Percentiles rank a stretch among this genome's conserved stretches.
Conservation (phyloP, 2,888 invertebrate species). For the Ormyrus rosae region DNA sequence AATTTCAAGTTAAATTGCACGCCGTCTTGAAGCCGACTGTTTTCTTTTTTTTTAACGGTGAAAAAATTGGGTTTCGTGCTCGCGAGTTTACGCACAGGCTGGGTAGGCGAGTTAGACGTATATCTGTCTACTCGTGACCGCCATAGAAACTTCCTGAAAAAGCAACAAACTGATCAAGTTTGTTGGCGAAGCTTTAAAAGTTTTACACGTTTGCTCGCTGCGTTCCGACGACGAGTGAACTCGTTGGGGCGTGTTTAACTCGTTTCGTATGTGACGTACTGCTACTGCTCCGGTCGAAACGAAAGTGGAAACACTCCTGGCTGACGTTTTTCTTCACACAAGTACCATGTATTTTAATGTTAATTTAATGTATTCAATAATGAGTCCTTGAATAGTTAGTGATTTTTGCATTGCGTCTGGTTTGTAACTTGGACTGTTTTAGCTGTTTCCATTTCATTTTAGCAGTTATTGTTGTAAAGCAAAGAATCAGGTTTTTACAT, state of each 20-base stretch:
- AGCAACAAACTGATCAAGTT: slow-evolving; percentile 2
- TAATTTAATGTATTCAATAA: background rate
- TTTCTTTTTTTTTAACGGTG: no score
- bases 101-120: no score
- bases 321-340: background rate
- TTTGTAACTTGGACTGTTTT: no score
- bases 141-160: slow-evolving; percentile 8
- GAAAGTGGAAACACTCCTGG: slow-evolving; percentile 4
- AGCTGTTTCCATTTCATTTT: no score
- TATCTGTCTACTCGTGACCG: background rate
- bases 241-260: slow-evolving; percentile 22
- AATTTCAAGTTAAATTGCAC: background rate
- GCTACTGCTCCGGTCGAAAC: background rate
- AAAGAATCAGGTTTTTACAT: no score
- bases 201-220: background rate
- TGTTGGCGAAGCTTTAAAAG: slow-evolving; percentile 19
- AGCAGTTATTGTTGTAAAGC: no score
- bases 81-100: no score
- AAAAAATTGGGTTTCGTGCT: no score
- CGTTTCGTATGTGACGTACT: slow-evolving; percentile 7
- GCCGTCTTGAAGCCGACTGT: background rate
- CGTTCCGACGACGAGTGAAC: background rate
- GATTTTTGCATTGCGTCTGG: no score
- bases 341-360: background rate
- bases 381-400: no score